Base-by-base conservation (phyloP, 1,140 invertebrate genomes). In the Lethrus apterus region DNA sequence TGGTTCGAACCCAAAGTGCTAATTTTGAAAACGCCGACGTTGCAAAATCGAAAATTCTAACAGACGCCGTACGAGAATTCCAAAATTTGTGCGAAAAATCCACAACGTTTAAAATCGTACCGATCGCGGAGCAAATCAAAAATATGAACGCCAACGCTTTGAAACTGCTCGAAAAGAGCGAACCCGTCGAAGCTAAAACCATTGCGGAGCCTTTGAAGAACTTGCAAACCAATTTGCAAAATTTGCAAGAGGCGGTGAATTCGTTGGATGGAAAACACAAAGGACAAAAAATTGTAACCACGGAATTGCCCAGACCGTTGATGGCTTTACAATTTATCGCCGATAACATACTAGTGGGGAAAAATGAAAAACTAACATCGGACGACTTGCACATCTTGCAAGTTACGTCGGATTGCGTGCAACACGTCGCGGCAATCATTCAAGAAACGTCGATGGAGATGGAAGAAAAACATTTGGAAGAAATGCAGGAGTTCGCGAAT, bases 191-290 rank as follows among this genome's bases (percentile, higher is more conserved):
- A 15, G 21, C 40, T 15, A 42, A 30, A 13, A 14, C 21, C 4
- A 26, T 42, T 8, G 21, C 23, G 2, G 40, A 42, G 11, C 24
- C 40, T 26, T 19, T 42, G 10, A 67, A 42, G 24, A 42, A 29
- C 48, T 45, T 72, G 0, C 65, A 71, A 34, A 68, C 69, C 20
- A 66, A 65, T 0, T 40, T 65, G 7, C 57, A 61, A 44, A 55
- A 52, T 20, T 46, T 65, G 10, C 59, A 62, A 46, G 60, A 63
- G 48, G 45, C 44, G 3, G 20, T 61, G 2, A 44, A 51, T 20
- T 47, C 41, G 2, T 26, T 50, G 15, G 54, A 59, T 17, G n/a
- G 17, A 13, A 29, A 24, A 8, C 29, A 21, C 10, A 63, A 62
- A 49, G 31, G 38, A 17, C 47, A 46, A 14, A 59, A 63, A 51